Evolutionary conservation across 2,797 vertebrate species (phyloP), one percentile per base, ranked within the genome.

Genomic region (Coranthus polyacanthus): DNA sequence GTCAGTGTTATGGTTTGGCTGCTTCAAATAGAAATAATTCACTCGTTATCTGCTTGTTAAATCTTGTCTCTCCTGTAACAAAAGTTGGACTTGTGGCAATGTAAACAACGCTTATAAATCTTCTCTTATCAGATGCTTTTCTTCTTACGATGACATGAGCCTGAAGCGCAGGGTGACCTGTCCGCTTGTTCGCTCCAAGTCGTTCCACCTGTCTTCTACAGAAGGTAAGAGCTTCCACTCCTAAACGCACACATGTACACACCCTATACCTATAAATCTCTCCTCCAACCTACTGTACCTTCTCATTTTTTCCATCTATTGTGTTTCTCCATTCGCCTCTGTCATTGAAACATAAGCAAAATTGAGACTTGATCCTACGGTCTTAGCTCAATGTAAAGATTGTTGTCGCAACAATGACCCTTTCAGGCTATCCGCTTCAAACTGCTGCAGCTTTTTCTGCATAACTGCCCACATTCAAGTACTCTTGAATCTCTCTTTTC

Each of bases 61-160:
- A 47, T 38, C 38, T 36, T n/a, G 20, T 60, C 44, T 6, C 3
- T 59, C 69, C 11, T 12, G 16, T 38, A 12, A 38, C 32, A 26
- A 21, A 16, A 22, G 11, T 36, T 15, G 13, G 9, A 6, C 0
- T 0, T 2, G 15, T 24, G 2, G 11, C 6, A 15, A 0, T 16
- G 3, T 22, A 29, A 58, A 34, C 12, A 29, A 11, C 58, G 17
- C n/a, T 52, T 15, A 12, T 4, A n/a, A n/a, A 13, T 43, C 37
- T 45, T 20, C 39, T 32, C 20, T 68, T 15, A 1, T 38, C 71
- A 91, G 98, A 58, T 99, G 98, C 91, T 98, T 99, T 82, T 99
- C 98, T 39, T 98, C 97, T 21, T 99, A 99, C 42, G 98, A 99
- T 62, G 97, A 99, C 80, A 96, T 96, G 96, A 99, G 95, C 93